Evolutionary conservation across 2,797 vertebrate species (phyloP), one percentile per base, ranked within the genome.

Genomic region (Fringilla coelebs): DNA sequence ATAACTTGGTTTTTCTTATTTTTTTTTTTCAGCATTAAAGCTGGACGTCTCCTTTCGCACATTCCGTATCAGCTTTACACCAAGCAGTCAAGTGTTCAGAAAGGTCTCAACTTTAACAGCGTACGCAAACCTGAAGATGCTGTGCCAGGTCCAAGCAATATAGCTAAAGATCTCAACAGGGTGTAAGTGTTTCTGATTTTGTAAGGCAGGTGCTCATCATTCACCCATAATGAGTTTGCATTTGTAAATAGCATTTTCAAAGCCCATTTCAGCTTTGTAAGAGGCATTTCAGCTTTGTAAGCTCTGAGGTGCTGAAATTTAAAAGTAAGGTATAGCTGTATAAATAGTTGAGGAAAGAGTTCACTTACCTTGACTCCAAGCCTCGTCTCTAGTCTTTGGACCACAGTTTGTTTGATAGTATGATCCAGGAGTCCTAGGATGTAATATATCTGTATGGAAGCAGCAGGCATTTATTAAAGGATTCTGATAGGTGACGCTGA

Each of bases 11-110:
- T 41, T 45, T 75, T 88, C n/a, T 8, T 45, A 4, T 76, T 65
- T 51, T 38, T 49, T 55, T 94, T 93, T 94, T 51, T 97, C 91
- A 99, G 99, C 94, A 96, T 99, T 95, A 99, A 99, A 98, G 99
- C 99, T 94, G 99, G 99, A 17, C 97, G 90, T 40, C 99, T 99
- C 55, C 98, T 99, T 90, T 98, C 99, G 6, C 97, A 98, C 94
- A 95, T 99, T 90, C 98, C 99, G 0, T 99, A 99, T 97, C 99
- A 99, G 98, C 98, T 99, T n/a, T 99, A 99, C 77, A 97, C 97
- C 72, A 99, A 99, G 97, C 99, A 99, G 71, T 98, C 98, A 57
- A 96, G 82, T 52, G 84, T 94, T 89, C 98, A 98, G 65, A 99
- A 98, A 97, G 97, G 98, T 93, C 98, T 98, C 65, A 98, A 97